Conservation (phyloP, 2,888 invertebrate species). For the Mechanitis mazaeus region DNA sequence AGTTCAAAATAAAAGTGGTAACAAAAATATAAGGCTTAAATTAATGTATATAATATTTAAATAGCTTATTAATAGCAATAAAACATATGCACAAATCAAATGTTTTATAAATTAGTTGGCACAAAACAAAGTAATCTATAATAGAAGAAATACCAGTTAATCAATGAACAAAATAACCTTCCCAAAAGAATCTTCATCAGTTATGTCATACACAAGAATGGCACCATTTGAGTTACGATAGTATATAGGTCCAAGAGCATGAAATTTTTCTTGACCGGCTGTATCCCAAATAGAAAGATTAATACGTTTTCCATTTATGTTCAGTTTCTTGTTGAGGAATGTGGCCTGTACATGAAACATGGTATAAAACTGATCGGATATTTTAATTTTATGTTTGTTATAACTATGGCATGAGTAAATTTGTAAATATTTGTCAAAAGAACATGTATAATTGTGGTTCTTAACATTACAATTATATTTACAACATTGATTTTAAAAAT, state of each 20-base stretch:
- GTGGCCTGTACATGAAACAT: constrained; percentile 83
- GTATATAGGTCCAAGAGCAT: constrained; percentile 98
- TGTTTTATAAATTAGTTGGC: too few relatives aligned
- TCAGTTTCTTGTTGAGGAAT: constrained; percentile 95
- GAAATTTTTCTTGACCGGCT: constrained; percentile 97
- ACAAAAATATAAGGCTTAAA: too few relatives aligned
- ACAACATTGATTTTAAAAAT: too few relatives aligned
- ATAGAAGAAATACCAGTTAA: not conserved
- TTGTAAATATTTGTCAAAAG: too few relatives aligned
- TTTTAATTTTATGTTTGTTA: not conserved
- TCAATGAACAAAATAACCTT: constrained; percentile 78
- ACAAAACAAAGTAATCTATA: too few relatives aligned
- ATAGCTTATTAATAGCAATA: too few relatives aligned
- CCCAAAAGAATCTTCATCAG: constrained; percentile 96
- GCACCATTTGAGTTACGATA: constrained; percentile 98
- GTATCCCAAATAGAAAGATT: constrained; percentile 99
- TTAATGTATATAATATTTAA: too few relatives aligned
- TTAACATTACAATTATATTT: too few relatives aligned
- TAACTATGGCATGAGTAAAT: too few relatives aligned
- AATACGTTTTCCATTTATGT: constrained; percentile 90
- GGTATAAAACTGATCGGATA: not conserved
- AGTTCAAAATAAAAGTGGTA: constrained; percentile 3
- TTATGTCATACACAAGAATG: constrained; percentile 97
- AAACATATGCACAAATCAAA: too few relatives aligned
- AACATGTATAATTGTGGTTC: too few relatives aligned